Percentiles rank a stretch among this genome's conserved stretches.
Conservation (phyloP, 2,888 invertebrate genomes). For the Acleris laterana region DNA sequence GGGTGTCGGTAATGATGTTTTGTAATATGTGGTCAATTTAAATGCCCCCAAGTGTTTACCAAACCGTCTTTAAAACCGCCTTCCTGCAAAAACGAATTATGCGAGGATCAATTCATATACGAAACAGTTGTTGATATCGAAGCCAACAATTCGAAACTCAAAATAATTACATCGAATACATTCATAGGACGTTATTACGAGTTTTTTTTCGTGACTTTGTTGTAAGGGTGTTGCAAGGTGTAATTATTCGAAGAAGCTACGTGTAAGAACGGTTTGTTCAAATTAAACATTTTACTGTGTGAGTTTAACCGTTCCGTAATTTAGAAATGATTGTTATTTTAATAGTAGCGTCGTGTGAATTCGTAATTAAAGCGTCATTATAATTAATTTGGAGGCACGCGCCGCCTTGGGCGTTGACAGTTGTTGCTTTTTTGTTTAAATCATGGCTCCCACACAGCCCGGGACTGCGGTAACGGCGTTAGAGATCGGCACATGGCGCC, state of each 20-base stretch:
- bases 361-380: conserved; percentile 68
- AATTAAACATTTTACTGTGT: conserved; percentile 21
- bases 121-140: conserved; percentile 71
- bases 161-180: conserved; percentile 62
- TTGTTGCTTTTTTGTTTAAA: conserved; percentile 48
- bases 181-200: conserved; percentile 63
- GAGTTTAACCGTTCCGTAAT: conserved; percentile 40
- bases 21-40: conserved; percentile 63
- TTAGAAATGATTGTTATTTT: conserved; percentile 55
- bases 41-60: conserved; percentile 50
- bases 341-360: conserved; percentile 65
- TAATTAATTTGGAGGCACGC: conserved; percentile 68
- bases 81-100: conserved; percentile 46
- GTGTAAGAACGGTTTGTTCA: conserved; percentile 25
- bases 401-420: conserved; percentile 63
- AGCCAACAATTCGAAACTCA: conserved; percentile 58
- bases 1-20: conserved; percentile 55
- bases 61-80: conserved; percentile 46
- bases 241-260: conserved; percentile 47
- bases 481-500: conserved; percentile 3
- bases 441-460: conserved; percentile 29
- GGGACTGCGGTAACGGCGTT: conserved; percentile 9
- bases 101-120: conserved; percentile 50
- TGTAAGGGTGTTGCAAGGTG: conserved; percentile 54
- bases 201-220: conserved; percentile 65